Evolutionary conservation across 2,888 invertebrate species (phyloP), one percentile per base, ranked within the genome.

Genomic region (Lochmaea capreae): DNA sequence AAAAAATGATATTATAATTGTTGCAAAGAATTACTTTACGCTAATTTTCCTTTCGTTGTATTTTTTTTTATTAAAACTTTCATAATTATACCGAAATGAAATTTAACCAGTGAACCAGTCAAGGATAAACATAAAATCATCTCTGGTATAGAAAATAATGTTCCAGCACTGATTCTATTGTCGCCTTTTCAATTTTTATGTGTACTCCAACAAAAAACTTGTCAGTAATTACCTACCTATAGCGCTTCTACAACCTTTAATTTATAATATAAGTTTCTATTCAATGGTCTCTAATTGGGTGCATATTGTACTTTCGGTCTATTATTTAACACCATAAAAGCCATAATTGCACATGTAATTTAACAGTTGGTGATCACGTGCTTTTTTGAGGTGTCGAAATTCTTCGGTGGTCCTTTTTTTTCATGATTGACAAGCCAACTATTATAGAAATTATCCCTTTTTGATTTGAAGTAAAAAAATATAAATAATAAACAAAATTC

Each of bases 271-370:
- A 52, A n/a, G 6, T 52, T 39, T 46, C 46, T 46, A 46, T 46
- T 46, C 46, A 46, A 46, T 14, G 46, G 14, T n/a, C 52, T 52
- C 52, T n/a, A 52, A 52, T 52, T n/a, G 52, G n/a, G 52, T 4
- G 52, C 52, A n/a, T 52, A n/a, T 52, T 52, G 52, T 52, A 52
- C 8, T 52, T 52, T 52, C 2, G 52, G n/a, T 16, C 52, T 52
- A 52, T 52, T 52, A 52, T 52, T 52, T 52, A 52, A 52, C 52
- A 52, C 52, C n/a, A 52, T 52, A 52, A 52, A 52, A 52, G n/a
- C 52, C 14, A n/a, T 52, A 52, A 52, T 52, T 52, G 52, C 52
- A n/a, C 8, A 3, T 52, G 52, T 52, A 52, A 52, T 52, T 52
- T 52, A 52, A 52, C 52, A 52, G 52, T 52, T 52, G 52, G 52